Percentiles rank a stretch among this genome's conserved stretches.
Conservation (phyloP, 2,797 vertebrate genomes). For the Ciconia nigra region DNA sequence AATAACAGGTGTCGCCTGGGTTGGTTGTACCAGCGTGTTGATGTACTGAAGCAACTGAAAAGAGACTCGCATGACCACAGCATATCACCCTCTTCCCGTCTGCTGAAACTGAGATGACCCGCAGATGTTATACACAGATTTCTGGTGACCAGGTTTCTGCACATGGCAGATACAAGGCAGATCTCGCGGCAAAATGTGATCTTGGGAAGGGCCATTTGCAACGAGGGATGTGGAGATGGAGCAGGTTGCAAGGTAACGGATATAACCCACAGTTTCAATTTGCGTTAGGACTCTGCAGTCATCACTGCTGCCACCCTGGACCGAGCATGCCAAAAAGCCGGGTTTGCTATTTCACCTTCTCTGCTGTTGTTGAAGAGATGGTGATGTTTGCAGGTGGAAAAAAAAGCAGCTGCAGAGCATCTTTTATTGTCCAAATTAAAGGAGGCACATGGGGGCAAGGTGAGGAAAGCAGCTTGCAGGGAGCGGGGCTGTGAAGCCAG, state of each 20-base stretch:
- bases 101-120: conserved; percentile 4
- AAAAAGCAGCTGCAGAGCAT: background rate
- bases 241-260: background rate
- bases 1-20: background rate
- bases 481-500: background rate
- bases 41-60: conserved; percentile 37
- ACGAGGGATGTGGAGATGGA: background rate
- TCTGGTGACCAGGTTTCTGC: background rate
- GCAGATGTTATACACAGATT: background rate
- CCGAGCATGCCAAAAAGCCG: background rate
- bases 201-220: background rate
- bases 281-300: background rate
- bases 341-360: background rate
- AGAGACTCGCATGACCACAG: background rate
- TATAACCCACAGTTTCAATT: background rate
- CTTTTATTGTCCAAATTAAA: background rate
- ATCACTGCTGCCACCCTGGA: background rate
- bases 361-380: background rate
- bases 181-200: background rate
- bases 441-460: background rate
- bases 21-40: background rate
- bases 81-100: background rate
- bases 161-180: background rate
- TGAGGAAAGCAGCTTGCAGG: background rate
- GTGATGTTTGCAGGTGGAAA: background rate